Percentiles rank a stretch among this genome's conserved stretches.
phyloP scores from a whole-genome alignment of 1,140 invertebrate species.

The Drosophila pseudoobscura region DNA sequence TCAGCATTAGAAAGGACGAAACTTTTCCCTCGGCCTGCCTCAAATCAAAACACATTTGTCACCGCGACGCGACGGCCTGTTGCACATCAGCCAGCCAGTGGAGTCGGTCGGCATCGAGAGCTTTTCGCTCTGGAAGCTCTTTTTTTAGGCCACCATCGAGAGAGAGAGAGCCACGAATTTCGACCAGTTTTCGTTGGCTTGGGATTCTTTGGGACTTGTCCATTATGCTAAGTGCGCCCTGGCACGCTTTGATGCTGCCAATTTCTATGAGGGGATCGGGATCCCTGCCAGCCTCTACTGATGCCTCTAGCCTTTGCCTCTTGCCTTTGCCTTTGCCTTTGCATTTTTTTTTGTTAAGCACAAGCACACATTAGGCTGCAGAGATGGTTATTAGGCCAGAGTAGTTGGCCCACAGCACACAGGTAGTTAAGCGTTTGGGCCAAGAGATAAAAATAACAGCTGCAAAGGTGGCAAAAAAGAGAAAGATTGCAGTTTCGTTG shows the following conservation, averaged over 20 bases:
- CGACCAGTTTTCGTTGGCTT: conserved; percentile 53
- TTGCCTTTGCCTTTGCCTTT: conserved; percentile 11
- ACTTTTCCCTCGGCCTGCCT: conserved; percentile 11
- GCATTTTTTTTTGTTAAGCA: conserved; percentile 55
- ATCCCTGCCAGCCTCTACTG: neutral
- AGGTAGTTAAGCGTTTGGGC: conserved; percentile 24
- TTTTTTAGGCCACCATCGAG: conserved; percentile 8
- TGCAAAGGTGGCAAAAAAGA: conserved; percentile 8
- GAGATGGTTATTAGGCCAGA: conserved; percentile 66
- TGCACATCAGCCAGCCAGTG: conserved; percentile 38
- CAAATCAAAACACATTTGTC: conserved; percentile 75
- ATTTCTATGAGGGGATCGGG: conserved; percentile 12
- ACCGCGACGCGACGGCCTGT: conserved; percentile 62
- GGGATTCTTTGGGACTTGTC: conserved; percentile 24
- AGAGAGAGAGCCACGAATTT: conserved; percentile 44
- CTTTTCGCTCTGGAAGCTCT: conserved; percentile 43
- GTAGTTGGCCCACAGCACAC: conserved; percentile 34
- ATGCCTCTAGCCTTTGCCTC: conserved; percentile 1
- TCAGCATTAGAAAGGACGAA: conserved; percentile 42
- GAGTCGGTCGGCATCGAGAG: conserved; percentile 10
- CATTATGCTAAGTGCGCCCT: conserved; percentile 72
- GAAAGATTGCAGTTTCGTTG: conserved; percentile 61
- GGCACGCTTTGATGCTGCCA: conserved; percentile 56
- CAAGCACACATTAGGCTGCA: conserved; percentile 60
- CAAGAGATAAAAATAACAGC: conserved; percentile 16